These are phyloP conservation scores for Meghimatium bilineatum DNA, from an alignment of 2,888 invertebrate genomes.

Conservation along the genomic window DNA sequence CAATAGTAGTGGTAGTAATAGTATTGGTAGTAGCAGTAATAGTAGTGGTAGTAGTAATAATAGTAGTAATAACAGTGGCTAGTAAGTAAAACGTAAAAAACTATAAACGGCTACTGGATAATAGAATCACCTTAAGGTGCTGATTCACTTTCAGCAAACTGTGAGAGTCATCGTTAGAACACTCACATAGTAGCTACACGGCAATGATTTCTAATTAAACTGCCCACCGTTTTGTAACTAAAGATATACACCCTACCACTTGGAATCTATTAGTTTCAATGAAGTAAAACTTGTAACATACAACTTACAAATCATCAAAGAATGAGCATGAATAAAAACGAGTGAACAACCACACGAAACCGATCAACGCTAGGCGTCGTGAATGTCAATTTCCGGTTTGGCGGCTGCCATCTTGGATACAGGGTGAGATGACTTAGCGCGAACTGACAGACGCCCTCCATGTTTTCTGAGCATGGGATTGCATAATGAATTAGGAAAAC, in stretches of 20 bases:
- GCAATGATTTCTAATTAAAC: too few relatives aligned
- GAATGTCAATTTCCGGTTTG: constrained; percentile 49
- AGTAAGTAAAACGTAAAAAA: too few relatives aligned
- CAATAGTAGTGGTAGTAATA: too few relatives aligned
- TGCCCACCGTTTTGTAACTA: too few relatives aligned
- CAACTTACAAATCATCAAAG: neutral
- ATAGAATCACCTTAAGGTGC: too few relatives aligned
- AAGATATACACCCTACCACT: neutral
- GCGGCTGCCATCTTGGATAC: constrained; percentile 41
- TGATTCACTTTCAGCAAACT: too few relatives aligned
- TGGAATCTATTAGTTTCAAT: neutral
- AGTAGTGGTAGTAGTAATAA: too few relatives aligned
- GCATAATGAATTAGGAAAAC: constrained; percentile 43
- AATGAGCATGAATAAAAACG: neutral
- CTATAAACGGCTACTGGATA: too few relatives aligned
- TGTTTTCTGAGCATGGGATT: constrained; percentile 42
- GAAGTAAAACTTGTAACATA: neutral
- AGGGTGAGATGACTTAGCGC: constrained; percentile 32
- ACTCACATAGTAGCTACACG: too few relatives aligned
- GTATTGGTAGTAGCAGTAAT: too few relatives aligned
- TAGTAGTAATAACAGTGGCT: too few relatives aligned
- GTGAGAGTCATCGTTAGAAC: too few relatives aligned
- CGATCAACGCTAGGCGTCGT: constrained; percentile 34
- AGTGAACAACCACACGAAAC: constrained; percentile 37
- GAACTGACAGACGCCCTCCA: constrained; percentile 33